A percentile compares a stretch with the other conserved stretches of the same genome.
phyloP scores from a whole-genome alignment of 2,113 vertebrate genomes.

The Pseudopodoces humilis region DNA sequence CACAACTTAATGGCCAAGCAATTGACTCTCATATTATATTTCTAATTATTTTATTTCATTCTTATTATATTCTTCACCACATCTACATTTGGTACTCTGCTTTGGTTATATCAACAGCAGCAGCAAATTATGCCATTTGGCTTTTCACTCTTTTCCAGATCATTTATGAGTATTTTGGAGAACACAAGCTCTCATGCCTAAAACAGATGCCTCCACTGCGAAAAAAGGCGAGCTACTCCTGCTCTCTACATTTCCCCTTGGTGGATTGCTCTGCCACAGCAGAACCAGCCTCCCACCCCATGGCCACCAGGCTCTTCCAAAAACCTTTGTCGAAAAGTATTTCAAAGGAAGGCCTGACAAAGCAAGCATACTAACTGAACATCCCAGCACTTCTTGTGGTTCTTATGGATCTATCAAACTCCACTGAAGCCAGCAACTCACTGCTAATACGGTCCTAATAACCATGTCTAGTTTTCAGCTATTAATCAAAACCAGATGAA shows the following conservation, averaged over 20 bases:
- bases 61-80: not conserved
- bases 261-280: not conserved
- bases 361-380: not conserved
- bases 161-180: not conserved
- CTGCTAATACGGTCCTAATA: not conserved
- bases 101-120: not conserved
- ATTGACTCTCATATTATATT: not conserved
- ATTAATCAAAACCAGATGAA: not conserved
- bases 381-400: not conserved
- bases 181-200: not conserved
- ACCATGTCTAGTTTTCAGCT: not conserved
- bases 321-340: not conserved
- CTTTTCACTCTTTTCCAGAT: not conserved
- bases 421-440: not conserved
- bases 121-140: not conserved
- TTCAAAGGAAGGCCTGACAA: not conserved
- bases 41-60: not conserved
- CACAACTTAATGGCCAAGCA: rapidly evolving
- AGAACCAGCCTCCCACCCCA: not conserved
- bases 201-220: not conserved
- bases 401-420: not conserved
- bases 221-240: not conserved
- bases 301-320: rapidly evolving
- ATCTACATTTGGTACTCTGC: not conserved
- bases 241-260: not conserved